Percentiles rank a stretch among this genome's conserved stretches.
Conservation (phyloP, 1,140 invertebrate species). For the Pseudomyrmex flavicornis region DNA sequence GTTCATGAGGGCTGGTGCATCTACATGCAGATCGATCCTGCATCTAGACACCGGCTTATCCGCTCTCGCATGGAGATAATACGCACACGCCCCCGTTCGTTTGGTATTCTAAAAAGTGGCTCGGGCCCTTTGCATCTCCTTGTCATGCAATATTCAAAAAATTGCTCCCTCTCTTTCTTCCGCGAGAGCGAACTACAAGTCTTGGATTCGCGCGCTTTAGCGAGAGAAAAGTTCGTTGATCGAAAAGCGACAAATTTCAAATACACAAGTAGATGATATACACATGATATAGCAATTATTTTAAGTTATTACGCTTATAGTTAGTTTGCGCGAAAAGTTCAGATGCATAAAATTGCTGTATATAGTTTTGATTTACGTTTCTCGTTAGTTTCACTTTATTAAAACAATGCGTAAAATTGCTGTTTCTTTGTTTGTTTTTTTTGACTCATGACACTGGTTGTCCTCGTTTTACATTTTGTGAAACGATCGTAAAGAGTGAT, state of each 20-base stretch:
- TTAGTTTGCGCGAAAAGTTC: no score
- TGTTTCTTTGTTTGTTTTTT: not conserved
- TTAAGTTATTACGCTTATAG: no score
- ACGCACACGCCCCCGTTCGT: slow-evolving; percentile 16
- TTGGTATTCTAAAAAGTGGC: slow-evolving; percentile 56
- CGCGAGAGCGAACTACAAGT: not conserved
- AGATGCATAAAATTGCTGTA: no score
- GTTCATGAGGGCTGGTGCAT: slow-evolving; percentile 35
- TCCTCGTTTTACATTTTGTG: not conserved
- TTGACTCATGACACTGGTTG: not conserved
- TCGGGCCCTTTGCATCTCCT: slow-evolving; percentile 11
- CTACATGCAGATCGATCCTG: slow-evolving; percentile 46
- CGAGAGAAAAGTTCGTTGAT: not conserved
- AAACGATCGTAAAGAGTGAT: not conserved
- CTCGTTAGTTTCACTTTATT: no score
- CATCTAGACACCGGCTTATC: slow-evolving; percentile 45
- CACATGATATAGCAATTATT: no score
- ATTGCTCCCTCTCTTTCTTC: not conserved
- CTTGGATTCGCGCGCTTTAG: not conserved
- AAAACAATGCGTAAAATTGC: no score
- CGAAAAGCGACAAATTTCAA: no score
- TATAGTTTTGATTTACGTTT: no score
- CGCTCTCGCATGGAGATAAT: slow-evolving; percentile 39
- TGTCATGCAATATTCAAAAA: slow-evolving; percentile 58
- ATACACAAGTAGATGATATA: no score